Base-by-base conservation (phyloP, 2,113 vertebrate species). In the Lampris megalopsis region DNA sequence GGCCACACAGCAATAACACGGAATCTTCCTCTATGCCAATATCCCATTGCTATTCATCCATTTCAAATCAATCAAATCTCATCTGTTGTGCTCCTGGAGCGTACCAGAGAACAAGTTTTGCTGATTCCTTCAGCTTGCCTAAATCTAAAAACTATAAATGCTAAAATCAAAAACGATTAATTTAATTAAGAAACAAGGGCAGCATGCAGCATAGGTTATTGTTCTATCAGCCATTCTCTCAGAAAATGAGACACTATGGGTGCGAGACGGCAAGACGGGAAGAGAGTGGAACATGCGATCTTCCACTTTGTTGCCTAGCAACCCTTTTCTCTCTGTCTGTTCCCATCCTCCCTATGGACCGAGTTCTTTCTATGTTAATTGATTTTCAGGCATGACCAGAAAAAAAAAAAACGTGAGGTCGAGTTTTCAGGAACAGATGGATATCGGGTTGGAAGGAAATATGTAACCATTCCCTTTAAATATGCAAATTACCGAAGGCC, bases 231-330 rank as follows among this genome's bases (percentile, higher is more conserved):
- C n/a, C n/a, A n/a, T n/a, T n/a, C n/a, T n/a, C n/a, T n/a, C 79
- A 84, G 54, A 79, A 76, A 88, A 86, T 86, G 78, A 86, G 77
- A 82, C 68, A 81, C 78, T 41, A 64, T 71, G 70, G 75, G 75
- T 66, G 81, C 59, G 47, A 73, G 77, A 81, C n/a, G n/a, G 85
- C 67, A 83, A 83, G 74, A 79, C 57, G 72, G 73, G 64, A 78
- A 88, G 82, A 82, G 82, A 85, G 75, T 65, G 70, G 80, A 78
- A 77, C 54, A 87, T 10, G 37, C 85, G 71, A 87, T 70, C 88
- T 88, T 92, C 83, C 86, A 86, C 86, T 87, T 86, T 90, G 91
- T 92, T 92, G 87, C 93, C 78, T 90, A 84, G 93, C 92, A 94
- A 94, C 93, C 56, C 63, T 65, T n/a, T 68, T 8, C 41, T 82